Conservation (phyloP, 2,888 invertebrate species). For the Plebejus melissa region DNA sequence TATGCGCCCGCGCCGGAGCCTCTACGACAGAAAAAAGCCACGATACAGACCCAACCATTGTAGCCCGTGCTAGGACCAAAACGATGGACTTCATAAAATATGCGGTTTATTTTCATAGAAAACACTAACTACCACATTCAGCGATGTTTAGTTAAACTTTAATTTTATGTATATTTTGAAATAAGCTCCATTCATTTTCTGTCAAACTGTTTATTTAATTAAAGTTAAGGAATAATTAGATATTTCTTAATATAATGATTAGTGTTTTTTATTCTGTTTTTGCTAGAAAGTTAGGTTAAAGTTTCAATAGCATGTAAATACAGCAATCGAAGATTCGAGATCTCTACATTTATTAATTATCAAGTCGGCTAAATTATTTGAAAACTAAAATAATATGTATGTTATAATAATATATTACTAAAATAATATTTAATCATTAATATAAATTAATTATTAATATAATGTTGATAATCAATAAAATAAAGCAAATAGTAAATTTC, state of each 20-base stretch:
- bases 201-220: too few species aligned
- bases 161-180: too few species aligned
- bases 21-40: constrained; percentile 51
- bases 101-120: not conserved
- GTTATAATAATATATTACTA: not conserved
- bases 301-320: not conserved
- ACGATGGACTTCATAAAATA: constrained; percentile 28
- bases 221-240: not conserved
- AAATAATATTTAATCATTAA: not conserved
- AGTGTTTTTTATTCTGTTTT: not conserved
- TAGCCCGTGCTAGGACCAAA: constrained; percentile 44
- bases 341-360: not conserved
- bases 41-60: constrained; percentile 66
- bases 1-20: constrained; percentile 58
- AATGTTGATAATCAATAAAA: not conserved
- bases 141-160: too few species aligned
- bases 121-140: not conserved
- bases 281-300: not conserved
- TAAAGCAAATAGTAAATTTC: not conserved
- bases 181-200: too few species aligned
- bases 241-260: not conserved
- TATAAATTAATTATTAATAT: not conserved
- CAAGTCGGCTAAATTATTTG: not conserved
- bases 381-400: not conserved
- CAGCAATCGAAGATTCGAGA: not conserved